Base-by-base conservation (phyloP, 2,797 vertebrate genomes). In the Malacoraja senta region DNA sequence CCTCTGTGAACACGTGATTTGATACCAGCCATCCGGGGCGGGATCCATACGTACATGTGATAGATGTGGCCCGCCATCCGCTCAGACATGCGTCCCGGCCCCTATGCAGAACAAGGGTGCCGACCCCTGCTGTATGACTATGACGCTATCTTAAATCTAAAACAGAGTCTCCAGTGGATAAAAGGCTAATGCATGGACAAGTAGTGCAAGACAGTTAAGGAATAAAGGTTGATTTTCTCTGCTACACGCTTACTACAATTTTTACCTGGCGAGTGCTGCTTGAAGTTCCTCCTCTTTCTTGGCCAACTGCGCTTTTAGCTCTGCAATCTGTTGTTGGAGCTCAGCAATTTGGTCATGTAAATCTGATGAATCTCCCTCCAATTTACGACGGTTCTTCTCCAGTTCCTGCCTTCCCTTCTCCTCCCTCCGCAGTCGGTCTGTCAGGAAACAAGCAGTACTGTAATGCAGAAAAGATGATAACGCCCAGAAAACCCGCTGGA, bases 231-330 rank as follows among this genome's bases (percentile, higher is more conserved):
- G 7, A 65, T 65, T 7, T 86, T 86, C 12, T 63, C 83, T 7
- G 9, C n/a, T 2, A 35, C 7, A 32, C 1, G 63, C 29, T 61
- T 17, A 32, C 17, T 35, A 32, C 84, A 68, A 88, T 88, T 35
- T 86, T 95, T 94, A 99, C 99, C 98, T 98, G 96, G 98, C 97
- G 94, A 99, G 95, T 8, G 98, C 98, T 0, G 98, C 97, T 95
- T 99, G 98, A 6, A 99, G 97, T 94, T 99, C 99, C 94, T 99
- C 99, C 94, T 99, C 99, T 94, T 99, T 99, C 96, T 99, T 99
- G 93, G 98, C 98, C 74, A 99, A 96, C 93, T 99, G 99, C 93
- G 98, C 97, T 84, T 98, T 98, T 93, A 99, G 98, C 95, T 99
- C 99, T 0, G 98, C 98, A 0, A 99, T 98, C 96, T 99, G 99